A percentile compares a stretch with the other conserved stretches of the same genome.
phyloP scores from a whole-genome alignment of 2,797 vertebrate genomes.

The Alcedo quadribrachys region DNA sequence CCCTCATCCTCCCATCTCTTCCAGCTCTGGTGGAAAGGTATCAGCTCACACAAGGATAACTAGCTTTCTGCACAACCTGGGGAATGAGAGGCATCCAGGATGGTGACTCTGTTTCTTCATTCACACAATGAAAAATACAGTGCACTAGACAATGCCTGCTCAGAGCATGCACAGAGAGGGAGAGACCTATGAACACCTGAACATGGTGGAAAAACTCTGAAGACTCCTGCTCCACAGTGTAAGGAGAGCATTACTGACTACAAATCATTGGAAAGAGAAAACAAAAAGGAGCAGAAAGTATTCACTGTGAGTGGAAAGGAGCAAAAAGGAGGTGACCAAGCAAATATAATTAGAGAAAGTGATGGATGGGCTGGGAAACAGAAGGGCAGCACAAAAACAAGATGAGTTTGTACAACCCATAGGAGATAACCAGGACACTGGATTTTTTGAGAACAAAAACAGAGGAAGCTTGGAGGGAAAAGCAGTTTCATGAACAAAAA shows the following conservation, averaged over 20 bases:
- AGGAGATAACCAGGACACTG: background rate
- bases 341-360: background rate
- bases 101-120: background rate
- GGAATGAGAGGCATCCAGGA: background rate
- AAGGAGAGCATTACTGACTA: background rate
- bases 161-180: accelerated
- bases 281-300: background rate
- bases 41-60: background rate
- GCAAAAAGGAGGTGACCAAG: background rate
- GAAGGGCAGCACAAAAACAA: background rate
- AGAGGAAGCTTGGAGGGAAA: background rate
- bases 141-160: background rate
- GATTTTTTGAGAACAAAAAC: background rate
- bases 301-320: background rate
- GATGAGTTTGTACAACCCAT: accelerated
- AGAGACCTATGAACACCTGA: background rate
- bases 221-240: background rate
- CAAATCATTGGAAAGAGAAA: background rate
- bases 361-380: background rate
- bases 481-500: background rate
- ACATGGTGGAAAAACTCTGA: background rate
- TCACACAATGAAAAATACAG: background rate
- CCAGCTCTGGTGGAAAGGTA: background rate
- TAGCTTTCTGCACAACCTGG: background rate
- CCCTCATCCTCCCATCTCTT: background rate